Evolutionary conservation across 2,113 vertebrate species (phyloP).

Genomic region (Tursiops truncatus): DNA sequence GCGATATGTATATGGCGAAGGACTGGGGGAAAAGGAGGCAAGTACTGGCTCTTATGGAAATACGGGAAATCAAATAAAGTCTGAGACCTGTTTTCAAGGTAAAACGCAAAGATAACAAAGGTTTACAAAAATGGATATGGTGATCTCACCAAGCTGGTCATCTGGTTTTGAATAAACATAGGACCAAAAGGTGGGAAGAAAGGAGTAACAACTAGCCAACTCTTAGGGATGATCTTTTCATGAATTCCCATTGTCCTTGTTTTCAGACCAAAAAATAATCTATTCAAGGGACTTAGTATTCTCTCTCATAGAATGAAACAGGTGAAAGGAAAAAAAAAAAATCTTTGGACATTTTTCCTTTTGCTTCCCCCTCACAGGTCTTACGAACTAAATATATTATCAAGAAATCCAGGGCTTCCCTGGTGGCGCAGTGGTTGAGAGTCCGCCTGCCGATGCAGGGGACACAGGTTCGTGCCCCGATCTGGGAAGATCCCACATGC

Average conservation of each 20-base stretch:
- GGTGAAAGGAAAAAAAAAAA: background rate
- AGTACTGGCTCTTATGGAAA: background rate
- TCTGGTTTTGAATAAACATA: background rate
- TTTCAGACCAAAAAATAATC: background rate
- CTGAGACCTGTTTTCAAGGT: background rate
- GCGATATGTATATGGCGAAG: background rate
- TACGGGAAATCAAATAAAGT: background rate
- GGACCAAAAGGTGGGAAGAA: background rate
- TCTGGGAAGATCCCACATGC: too few species aligned
- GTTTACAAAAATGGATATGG: background rate
- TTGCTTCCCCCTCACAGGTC: background rate
- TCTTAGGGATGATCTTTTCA: background rate
- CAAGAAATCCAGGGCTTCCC: background rate
- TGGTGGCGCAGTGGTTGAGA: too few species aligned
- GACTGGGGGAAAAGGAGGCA: background rate
- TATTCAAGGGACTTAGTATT: background rate
- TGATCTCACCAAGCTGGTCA: background rate
- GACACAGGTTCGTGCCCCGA: too few species aligned
- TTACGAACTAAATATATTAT: background rate
- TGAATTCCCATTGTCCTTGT: background rate
- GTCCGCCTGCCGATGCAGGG: too few species aligned
- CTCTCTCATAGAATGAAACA: background rate
- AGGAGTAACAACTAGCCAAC: background rate
- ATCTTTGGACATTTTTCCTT: background rate
- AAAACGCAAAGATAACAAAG: background rate